These are phyloP conservation scores for Lepilemur ruficaudatus DNA, from an alignment of 2,797 vertebrate genomes.

Conservation along the genomic window DNA sequence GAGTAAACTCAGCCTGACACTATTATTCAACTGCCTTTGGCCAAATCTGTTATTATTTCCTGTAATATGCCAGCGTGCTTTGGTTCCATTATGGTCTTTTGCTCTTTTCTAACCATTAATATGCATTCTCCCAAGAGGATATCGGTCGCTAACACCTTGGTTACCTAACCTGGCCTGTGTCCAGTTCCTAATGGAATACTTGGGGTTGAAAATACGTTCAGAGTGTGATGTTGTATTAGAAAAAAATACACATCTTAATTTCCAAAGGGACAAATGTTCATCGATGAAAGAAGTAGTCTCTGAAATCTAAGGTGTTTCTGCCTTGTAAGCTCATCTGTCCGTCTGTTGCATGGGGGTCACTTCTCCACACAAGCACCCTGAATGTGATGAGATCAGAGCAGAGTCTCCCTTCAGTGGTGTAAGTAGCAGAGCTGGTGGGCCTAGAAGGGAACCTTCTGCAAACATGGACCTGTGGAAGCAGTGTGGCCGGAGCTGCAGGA, in stretches of 20 bases:
- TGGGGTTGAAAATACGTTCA: background rate
- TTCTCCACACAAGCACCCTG: background rate
- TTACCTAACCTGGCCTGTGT: background rate
- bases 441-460: background rate
- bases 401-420: background rate
- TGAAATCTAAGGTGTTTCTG: background rate
- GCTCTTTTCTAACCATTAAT: background rate
- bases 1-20: background rate
- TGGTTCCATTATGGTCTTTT: background rate
- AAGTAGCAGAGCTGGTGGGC: background rate
- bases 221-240: background rate
- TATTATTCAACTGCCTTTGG: background rate
- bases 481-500: accelerated
- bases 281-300: background rate
- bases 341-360: background rate
- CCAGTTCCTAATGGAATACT: background rate
- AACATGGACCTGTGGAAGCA: too few species aligned
- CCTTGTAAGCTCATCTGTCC: background rate
- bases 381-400: background rate
- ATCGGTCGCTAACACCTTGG: background rate
- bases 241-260: background rate
- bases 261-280: background rate
- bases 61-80: background rate
- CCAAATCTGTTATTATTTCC: background rate
- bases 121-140: background rate